A percentile compares a stretch with the other conserved stretches of the same genome.
Evolutionary conservation across 2,888 invertebrate genomes (phyloP).

Genomic region (Marronus borbonicus): DNA sequence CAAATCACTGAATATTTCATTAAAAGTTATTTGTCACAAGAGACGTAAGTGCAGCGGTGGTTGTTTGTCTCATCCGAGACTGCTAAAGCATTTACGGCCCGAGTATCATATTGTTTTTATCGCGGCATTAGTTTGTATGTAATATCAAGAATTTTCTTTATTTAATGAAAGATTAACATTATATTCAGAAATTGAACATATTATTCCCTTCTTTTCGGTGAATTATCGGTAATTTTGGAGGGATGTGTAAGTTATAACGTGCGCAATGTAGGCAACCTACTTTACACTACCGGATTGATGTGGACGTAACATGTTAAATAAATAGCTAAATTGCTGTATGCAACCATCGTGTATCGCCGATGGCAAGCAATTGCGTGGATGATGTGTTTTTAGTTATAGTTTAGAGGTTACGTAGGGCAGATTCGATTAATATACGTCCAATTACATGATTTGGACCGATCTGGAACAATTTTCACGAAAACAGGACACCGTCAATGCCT

Average conservation of each 20-base stretch:
- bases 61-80: too few species aligned
- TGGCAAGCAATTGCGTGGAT: background rate
- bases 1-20: too few species aligned
- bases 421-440: background rate
- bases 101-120: too few species aligned
- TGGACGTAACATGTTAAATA: background rate
- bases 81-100: too few species aligned
- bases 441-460: conserved; percentile 5
- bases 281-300: background rate
- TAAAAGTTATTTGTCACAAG: too few species aligned
- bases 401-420: conserved; percentile 21
- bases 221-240: background rate
- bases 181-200: too few species aligned
- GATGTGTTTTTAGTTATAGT: conserved; percentile 20
- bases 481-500: background rate
- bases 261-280: conserved; percentile 1
- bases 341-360: background rate
- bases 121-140: too few species aligned
- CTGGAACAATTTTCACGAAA: background rate
- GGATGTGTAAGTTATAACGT: too few species aligned
- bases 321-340: background rate
- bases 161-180: too few species aligned
- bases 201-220: too few species aligned
- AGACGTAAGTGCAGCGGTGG: too few species aligned
- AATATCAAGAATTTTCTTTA: too few species aligned